A percentile compares a stretch with the other conserved stretches of the same genome.
phyloP scores from a whole-genome alignment of 2,113 vertebrate species.

The Chrysochloris asiatica region DNA sequence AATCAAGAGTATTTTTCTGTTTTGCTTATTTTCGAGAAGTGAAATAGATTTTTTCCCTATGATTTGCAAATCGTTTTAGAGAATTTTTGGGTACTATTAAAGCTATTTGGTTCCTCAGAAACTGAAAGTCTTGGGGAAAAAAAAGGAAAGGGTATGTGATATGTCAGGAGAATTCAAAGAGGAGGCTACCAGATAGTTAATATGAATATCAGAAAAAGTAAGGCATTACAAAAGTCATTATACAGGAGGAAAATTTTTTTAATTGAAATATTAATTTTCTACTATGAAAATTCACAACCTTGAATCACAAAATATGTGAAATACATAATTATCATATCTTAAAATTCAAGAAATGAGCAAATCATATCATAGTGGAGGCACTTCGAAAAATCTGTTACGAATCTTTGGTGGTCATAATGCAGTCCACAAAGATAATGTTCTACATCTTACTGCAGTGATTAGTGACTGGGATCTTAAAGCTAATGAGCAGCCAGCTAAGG shows the following conservation, averaged over 20 bases:
- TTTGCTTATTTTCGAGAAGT: neutral
- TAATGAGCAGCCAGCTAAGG: too few species aligned
- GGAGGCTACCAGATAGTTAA: neutral
- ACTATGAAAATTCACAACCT: neutral
- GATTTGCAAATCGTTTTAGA: slow-evolving; percentile 46
- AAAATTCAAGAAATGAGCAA: neutral
- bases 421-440: too few species aligned
- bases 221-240: neutral
- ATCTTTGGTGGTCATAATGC: too few species aligned
- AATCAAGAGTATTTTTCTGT: neutral
- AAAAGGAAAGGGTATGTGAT: slow-evolving; percentile 18
- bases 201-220: neutral
- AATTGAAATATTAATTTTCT: slow-evolving; percentile 24
- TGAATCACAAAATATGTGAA: neutral
- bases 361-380: neutral
- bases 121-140: neutral
- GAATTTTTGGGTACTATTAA: neutral
- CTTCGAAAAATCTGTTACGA: too few species aligned
- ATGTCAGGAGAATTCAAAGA: neutral
- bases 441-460: too few species aligned
- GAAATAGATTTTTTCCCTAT: neutral
- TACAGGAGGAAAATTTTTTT: neutral
- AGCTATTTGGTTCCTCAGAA: slow-evolving; percentile 12
- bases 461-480: too few species aligned
- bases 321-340: neutral